Conservation (phyloP, 2,888 invertebrate genomes). For the Drosophila quinaria region DNA sequence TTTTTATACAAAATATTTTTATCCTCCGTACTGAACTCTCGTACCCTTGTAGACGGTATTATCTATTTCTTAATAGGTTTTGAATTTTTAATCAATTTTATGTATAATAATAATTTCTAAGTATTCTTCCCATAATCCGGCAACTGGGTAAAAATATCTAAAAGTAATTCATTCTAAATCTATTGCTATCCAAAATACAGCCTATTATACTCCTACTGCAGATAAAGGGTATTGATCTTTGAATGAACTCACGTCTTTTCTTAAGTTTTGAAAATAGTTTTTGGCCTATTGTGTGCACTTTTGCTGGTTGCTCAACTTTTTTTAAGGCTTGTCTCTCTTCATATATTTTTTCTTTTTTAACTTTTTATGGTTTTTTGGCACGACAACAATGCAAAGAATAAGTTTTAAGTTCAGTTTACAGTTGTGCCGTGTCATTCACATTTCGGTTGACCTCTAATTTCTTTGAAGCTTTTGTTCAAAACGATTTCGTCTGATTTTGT, state of each 20-base stretch:
- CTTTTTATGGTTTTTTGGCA: constrained; percentile 40
- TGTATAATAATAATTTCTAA: no score
- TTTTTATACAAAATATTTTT: no score
- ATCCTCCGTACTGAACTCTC: no score
- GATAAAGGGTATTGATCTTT: constrained; percentile 14
- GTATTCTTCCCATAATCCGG: no score
- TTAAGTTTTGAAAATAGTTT: neutral
- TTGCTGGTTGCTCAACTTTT: constrained; percentile 15
- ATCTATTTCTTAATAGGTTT: no score
- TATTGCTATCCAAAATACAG: neutral
- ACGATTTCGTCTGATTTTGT: constrained; percentile 2
- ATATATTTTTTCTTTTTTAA: neutral
- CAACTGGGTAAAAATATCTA: no score
- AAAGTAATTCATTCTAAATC: no score
- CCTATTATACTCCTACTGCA: neutral
- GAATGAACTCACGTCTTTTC: constrained; percentile 15
- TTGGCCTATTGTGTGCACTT: constrained; percentile 7
- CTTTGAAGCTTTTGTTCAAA: constrained; percentile 2
- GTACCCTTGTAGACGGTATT: no score
- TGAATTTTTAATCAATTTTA: no score
- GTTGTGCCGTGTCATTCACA: constrained; percentile 26
- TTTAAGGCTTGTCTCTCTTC: constrained; percentile 26
- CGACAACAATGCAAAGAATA: constrained; percentile 26
- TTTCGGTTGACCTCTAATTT: constrained; percentile 16
- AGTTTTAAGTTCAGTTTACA: constrained; percentile 20